A percentile compares a stretch with the other conserved stretches of the same genome.
These are phyloP conservation scores for Drosophila funebris DNA, from an alignment of 1,140 invertebrate species.

Conservation along the genomic window DNA sequence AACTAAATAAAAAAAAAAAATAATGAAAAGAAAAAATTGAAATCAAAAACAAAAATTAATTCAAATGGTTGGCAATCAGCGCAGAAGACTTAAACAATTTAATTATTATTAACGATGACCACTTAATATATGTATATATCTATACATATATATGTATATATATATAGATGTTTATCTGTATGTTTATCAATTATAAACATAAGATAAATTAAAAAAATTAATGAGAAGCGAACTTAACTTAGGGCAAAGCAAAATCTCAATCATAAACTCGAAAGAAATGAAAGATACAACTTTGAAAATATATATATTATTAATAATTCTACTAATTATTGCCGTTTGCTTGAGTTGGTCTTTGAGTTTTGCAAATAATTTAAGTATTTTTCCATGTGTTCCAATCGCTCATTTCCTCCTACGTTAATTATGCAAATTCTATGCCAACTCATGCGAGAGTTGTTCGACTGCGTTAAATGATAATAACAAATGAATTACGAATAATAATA, in stretches of 20 bases:
- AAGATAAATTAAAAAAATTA: slow-evolving; percentile 24
- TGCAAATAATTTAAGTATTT: slow-evolving; percentile 23
- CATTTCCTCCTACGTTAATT: neutral
- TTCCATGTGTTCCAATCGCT: slow-evolving; percentile 37
- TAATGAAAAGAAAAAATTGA: slow-evolving; percentile 1
- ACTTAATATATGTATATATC: slow-evolving; percentile 38
- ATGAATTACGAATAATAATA: slow-evolving; percentile 22
- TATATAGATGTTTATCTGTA: slow-evolving; percentile 20
- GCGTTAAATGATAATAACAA: slow-evolving; percentile 12
- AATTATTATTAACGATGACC: slow-evolving; percentile 53
- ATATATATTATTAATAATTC: slow-evolving; percentile 17
- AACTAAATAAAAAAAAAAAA: slow-evolving; percentile 28
- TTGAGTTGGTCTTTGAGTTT: slow-evolving; percentile 13
- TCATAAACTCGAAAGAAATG: slow-evolving; percentile 16
- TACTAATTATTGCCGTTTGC: slow-evolving; percentile 19
- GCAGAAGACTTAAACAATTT: slow-evolving; percentile 80
- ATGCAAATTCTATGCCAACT: slow-evolving; percentile 3
- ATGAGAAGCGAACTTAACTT: slow-evolving; percentile 35
- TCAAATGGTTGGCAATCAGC: slow-evolving; percentile 78
- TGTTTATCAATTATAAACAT: slow-evolving; percentile 16
- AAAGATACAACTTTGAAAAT: slow-evolving; percentile 28
- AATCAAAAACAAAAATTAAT: slow-evolving; percentile 41
- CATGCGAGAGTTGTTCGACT: neutral
- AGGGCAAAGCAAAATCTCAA: slow-evolving; percentile 55
- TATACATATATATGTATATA: slow-evolving; percentile 18